phyloP scores from a whole-genome alignment of 2,888 invertebrate genomes.

The Trachelus tabidus region DNA sequence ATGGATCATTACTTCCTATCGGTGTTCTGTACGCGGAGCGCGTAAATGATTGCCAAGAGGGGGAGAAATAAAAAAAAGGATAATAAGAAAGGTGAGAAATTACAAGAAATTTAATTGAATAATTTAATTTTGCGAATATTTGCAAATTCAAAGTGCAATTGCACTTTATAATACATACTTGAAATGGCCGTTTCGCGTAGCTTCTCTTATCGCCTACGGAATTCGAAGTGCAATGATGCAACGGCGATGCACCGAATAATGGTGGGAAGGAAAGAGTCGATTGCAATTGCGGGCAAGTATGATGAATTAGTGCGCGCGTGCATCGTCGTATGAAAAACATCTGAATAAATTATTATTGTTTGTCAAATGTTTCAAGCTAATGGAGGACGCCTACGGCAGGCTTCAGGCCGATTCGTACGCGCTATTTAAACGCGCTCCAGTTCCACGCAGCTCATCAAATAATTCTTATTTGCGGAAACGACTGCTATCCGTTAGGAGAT shows the following conservation, averaged over 20 bases:
- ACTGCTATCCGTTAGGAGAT: conserved; percentile 14
- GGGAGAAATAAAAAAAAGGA: background rate
- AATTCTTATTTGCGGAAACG: conserved; percentile 59
- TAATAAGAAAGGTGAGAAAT: background rate
- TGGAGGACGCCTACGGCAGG: conserved; percentile 27
- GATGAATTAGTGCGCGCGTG: conserved; percentile 19
- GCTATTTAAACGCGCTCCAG: conserved; percentile 61
- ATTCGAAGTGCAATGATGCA: background rate
- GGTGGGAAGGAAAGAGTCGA: background rate
- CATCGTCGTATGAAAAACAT: conserved; percentile 55
- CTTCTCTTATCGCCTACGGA: background rate
- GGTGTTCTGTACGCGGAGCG: background rate
- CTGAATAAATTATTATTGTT: conserved; percentile 66
- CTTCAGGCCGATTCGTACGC: conserved; percentile 19
- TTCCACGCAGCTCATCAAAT: conserved; percentile 61
- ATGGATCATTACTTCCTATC: background rate
- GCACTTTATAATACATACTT: background rate
- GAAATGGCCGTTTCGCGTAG: conserved; percentile 14
- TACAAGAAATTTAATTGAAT: background rate
- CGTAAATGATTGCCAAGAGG: background rate
- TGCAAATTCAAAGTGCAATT: background rate
- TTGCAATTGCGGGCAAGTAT: background rate
- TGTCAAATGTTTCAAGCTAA: conserved; percentile 60
- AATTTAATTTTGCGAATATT: background rate
- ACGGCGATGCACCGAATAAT: background rate